Base-by-base conservation (phyloP, 2,888 invertebrate genomes). In the Cerastis leucographa region DNA sequence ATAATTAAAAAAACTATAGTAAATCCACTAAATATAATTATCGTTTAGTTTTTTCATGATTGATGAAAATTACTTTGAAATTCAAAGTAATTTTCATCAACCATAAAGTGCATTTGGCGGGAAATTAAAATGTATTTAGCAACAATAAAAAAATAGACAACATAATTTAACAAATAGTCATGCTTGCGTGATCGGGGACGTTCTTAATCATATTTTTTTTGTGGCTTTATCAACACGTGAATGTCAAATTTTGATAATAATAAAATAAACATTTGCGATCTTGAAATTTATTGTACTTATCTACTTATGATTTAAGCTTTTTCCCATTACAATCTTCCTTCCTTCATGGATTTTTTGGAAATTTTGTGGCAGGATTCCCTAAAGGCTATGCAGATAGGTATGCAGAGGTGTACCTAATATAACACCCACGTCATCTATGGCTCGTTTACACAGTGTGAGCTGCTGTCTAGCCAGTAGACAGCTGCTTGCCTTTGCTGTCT, bases 71-170 rank as follows among this genome's bases (percentile, higher is more conserved):
- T n/a, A n/a, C n/a, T n/a, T n/a, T n/a, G n/a, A n/a, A n/a, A n/a
- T n/a, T n/a, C 64, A 22, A 19, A 65, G 46, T 77, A 76, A 56
- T 49, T 40, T 46, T 65, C 65, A 66, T 66, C 46, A 49, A 29
- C 6, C 29, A 29, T 5, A 17, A 54, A 76, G 56, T 76, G 76
- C 77, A 76, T 42, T n/a, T 8, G 40, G 3, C n/a, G 29, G 56
- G 1, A 56, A 42, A 78, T 76, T 65, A 76, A 77, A 77, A 56
- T 66, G 78, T 56, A 66, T 40, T 56, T 49, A 76, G 25, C 46
- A 65, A 46, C 54, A 64, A 56, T 77, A 35, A 35, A 35, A 46
- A 64, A 40, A 22, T 64, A 40, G 61, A 25, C 54, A 54, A 35
- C 51, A 70, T 62, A 76, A 64, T 77, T 42, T 77, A 29, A 78